Evolutionary conservation across 2,113 vertebrate genomes (phyloP).

Genomic region (Alectura lathami): DNA sequence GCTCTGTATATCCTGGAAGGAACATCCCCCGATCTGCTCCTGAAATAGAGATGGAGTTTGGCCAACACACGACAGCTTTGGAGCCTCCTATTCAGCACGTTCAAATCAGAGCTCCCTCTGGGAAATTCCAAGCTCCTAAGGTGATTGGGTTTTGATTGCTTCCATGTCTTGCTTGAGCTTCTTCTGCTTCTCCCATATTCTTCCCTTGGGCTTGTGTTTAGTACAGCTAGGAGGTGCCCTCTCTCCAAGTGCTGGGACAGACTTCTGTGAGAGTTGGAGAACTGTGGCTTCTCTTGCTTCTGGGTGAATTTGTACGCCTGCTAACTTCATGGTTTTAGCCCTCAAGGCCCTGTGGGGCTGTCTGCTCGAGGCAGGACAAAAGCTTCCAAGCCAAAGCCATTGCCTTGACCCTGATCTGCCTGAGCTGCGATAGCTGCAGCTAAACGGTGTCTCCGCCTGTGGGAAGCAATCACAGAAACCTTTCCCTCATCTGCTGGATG

Average conservation of each 20-base stretch:
- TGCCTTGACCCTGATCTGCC: neutral
- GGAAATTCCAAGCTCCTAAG: neutral
- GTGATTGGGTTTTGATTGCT: neutral
- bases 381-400: neutral
- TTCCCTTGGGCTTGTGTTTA: neutral
- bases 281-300: neutral
- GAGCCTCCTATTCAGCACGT: neutral
- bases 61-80: conserved; percentile 14
- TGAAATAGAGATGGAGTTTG: conserved; percentile 4
- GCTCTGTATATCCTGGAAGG: conserved; percentile 22
- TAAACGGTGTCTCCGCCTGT: accelerated
- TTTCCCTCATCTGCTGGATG: neutral
- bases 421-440: neutral
- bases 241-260: neutral
- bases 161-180: neutral
- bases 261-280: neutral
- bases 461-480: neutral
- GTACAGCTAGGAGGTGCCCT: neutral
- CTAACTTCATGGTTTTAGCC: neutral
- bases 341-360: neutral
- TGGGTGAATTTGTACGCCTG: neutral
- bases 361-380: neutral
- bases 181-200: neutral
- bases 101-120: neutral
- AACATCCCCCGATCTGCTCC: neutral